A percentile compares a stretch with the other conserved stretches of the same genome.
Conservation (phyloP, 2,797 vertebrate genomes). For the Eulemur rubriventer region DNA sequence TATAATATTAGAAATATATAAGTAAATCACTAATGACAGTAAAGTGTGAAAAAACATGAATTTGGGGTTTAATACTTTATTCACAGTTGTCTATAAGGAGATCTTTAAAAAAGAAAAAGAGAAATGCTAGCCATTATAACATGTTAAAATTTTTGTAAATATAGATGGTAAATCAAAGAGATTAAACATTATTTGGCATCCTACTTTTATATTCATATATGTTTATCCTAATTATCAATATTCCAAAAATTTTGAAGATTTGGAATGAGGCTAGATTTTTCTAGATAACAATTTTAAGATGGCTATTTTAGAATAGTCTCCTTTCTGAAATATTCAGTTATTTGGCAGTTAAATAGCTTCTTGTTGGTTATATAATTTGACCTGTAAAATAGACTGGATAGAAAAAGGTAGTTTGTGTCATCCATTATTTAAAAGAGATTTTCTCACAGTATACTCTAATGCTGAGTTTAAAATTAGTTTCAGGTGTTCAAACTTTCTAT, state of each 20-base stretch:
- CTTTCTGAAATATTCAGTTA: conserved; percentile 1
- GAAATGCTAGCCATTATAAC: neutral
- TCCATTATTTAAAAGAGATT: conserved; percentile 51
- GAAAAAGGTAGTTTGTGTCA: neutral
- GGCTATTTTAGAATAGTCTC: neutral
- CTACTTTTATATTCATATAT: neutral
- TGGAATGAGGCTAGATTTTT: neutral
- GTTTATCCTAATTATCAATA: neutral
- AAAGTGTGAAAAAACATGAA: neutral
- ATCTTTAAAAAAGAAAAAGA: neutral
- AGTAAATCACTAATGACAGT: neutral
- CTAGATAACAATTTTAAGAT: neutral
- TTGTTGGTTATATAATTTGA: conserved; percentile 26
- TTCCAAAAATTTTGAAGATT: neutral
- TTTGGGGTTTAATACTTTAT: neutral
- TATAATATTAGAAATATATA: neutral
- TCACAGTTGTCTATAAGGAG: neutral
- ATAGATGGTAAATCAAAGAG: neutral
- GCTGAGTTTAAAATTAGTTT: conserved; percentile 44
- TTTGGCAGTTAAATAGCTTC: neutral
- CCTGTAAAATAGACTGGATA: conserved; percentile 5
- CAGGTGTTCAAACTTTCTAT: conserved; percentile 39
- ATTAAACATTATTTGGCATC: neutral
- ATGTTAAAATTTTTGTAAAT: neutral
- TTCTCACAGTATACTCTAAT: neutral